These are phyloP conservation scores for Hydrotaea cyrtoneurina DNA, from an alignment of 2,888 invertebrate species.

Conservation along the genomic window DNA sequence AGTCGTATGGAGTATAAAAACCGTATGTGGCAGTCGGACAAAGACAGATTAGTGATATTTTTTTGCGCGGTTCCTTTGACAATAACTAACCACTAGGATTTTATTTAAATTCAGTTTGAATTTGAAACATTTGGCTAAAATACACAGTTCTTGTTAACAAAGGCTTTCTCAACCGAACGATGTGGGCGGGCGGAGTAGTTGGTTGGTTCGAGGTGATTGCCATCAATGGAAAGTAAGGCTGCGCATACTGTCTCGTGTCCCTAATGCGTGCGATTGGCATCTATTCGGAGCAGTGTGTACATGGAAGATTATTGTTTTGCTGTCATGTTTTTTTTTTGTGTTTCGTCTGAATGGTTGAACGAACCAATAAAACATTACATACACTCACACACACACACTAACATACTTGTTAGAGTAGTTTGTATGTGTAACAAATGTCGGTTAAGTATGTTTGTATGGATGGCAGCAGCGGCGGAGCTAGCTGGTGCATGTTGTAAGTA, in stretches of 20 bases:
- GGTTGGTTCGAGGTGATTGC: too few relatives aligned
- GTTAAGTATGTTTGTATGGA: conserved; percentile 51
- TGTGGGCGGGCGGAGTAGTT: background rate
- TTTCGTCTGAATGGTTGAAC: conserved; percentile 58
- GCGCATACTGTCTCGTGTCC: background rate
- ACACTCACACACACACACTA: background rate
- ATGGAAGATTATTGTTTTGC: conserved; percentile 30
- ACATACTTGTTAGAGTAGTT: background rate
- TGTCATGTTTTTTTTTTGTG: conserved; percentile 15
- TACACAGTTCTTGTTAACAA: too few relatives aligned
- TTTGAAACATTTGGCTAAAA: too few relatives aligned
- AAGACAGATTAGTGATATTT: too few relatives aligned
- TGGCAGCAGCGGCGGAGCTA: background rate
- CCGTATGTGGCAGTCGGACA: too few relatives aligned
- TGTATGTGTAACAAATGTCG: conserved; percentile 51
- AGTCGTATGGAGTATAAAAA: too few relatives aligned
- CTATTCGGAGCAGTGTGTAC: conserved; percentile 21
- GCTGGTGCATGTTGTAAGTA: background rate
- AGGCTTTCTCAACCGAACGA: background rate
- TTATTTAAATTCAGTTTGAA: too few relatives aligned
- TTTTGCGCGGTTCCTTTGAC: too few relatives aligned
- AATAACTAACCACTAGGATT: too few relatives aligned
- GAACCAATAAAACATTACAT: conserved; percentile 59
- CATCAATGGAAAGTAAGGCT: too few relatives aligned
- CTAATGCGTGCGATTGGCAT: conserved; percentile 17